Percentiles rank a stretch among this genome's conserved stretches.
phyloP scores from a whole-genome alignment of 1,140 invertebrate species.

The Saccostrea cuccullata region DNA sequence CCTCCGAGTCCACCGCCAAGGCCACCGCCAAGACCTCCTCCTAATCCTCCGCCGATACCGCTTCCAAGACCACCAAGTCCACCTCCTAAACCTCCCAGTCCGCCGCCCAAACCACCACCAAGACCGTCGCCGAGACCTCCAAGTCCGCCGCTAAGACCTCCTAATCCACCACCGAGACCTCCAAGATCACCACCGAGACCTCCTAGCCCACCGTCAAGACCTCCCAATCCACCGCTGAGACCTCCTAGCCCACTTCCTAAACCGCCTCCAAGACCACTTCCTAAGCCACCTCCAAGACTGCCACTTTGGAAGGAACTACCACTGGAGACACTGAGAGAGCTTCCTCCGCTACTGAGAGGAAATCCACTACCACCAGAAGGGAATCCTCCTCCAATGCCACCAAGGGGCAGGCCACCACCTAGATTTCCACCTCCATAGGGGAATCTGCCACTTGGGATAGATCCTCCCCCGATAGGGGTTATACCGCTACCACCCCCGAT shows the following conservation, averaged over 20 bases:
- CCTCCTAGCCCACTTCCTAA: neutral
- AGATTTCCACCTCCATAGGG: neutral
- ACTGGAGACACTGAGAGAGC: neutral
- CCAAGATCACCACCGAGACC: neutral
- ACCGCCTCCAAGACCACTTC: neutral
- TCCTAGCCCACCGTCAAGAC: neutral
- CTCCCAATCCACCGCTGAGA: neutral
- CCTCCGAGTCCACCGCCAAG: neutral
- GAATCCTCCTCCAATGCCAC: conserved; percentile 3
- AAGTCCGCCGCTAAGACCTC: neutral
- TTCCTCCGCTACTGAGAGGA: neutral
- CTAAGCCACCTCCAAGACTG: neutral
- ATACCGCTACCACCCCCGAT: neutral
- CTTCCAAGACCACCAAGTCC: neutral
- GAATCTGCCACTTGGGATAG: neutral
- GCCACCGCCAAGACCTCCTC: neutral
- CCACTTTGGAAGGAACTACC: neutral
- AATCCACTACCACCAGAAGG: neutral
- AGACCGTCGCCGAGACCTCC: neutral
- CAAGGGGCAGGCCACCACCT: neutral
- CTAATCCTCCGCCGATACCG: neutral
- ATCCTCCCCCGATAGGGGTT: neutral
- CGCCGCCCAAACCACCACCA: neutral
- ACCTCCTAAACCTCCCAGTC: neutral
- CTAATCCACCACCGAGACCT: neutral